Evolutionary conservation across 2,797 vertebrate genomes (phyloP), one percentile per base, ranked within the genome.

Genomic region (Gallinago nigripennis): DNA sequence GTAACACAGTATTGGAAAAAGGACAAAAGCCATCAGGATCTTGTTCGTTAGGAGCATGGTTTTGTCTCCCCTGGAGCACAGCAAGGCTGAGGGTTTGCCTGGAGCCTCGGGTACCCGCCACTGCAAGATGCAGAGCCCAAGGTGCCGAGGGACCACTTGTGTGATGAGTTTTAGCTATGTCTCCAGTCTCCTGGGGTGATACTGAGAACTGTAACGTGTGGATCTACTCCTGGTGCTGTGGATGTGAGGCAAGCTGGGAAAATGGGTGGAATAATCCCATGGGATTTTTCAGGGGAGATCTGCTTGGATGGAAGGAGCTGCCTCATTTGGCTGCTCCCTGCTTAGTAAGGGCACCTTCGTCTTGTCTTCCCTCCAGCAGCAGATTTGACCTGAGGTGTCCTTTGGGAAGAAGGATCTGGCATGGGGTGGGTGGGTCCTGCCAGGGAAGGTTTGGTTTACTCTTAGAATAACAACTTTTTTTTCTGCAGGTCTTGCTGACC

Each of bases 11-110:
- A 97, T 97, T 82, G 95, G 95, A 92, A 92, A 96, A 97, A 96
- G 95, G 97, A 97, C 97, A 96, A 96, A 97, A 96, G 90, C 83
- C 80, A 95, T 96, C 90, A 94, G 84, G 87, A 92, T 95, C 95
- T 96, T 58, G 46, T 77, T 95, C 0, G 5, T 96, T 96, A 96
- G 94, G 83, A 96, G 63, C 2, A 1, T 53, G 73, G 39, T 57
- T 0, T 2, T 89, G 86, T 80, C 92, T 95, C 48, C 46, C 72
- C 46, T 43, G 37, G 72, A 78, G 66, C 2, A 1, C 76, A 76
- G 84, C 58, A 64, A 50, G 39, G 56, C 53, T 3, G 2, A 79
- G 70, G 31, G 56, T 37, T 86, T 75, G 73, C 92, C 57, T 91
- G 3, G 3, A 64, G 73, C 46, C 33, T 73, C 0, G 0, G 31